Percentiles rank a stretch among this genome's conserved stretches.
Conservation (phyloP, 2,888 invertebrate genomes). For the Eubasilissa splendida region DNA sequence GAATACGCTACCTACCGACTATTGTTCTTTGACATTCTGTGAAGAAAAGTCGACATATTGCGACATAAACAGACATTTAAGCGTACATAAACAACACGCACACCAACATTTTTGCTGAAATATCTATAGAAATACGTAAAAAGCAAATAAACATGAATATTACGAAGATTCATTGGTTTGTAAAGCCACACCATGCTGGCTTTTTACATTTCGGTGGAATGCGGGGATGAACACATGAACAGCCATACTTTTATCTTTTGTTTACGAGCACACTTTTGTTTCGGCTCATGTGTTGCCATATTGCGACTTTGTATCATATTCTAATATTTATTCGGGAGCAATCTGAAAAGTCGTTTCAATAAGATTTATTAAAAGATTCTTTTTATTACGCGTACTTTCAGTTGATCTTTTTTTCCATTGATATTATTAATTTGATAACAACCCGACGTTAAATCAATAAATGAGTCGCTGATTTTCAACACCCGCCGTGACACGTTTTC, state of each 20-base stretch:
- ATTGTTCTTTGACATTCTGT: neutral
- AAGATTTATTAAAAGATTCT: neutral
- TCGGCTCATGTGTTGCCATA: conserved; percentile 8
- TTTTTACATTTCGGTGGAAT: conserved; percentile 27
- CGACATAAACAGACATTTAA: neutral
- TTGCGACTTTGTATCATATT: neutral
- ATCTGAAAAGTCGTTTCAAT: conserved; percentile 17
- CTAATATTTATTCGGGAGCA: neutral
- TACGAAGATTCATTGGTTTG: conserved; percentile 41
- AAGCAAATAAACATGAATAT: conserved; percentile 37
- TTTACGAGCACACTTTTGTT: conserved; percentile 8
- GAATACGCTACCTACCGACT: no score
- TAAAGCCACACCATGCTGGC: conserved; percentile 33
- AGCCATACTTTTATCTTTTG: conserved; percentile 1
- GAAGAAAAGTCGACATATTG: neutral
- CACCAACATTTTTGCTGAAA: conserved; percentile 1
- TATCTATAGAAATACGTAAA: conserved; percentile 29
- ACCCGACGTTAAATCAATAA: no score
- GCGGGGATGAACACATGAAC: conserved; percentile 28
- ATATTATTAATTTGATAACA: no score
- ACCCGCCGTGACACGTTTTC: no score
- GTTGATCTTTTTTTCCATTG: conserved; percentile 3
- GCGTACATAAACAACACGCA: conserved; percentile 11
- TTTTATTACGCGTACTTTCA: no score
- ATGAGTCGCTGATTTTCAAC: no score